Conservation (phyloP, 2,113 vertebrate species). For the Nymphicus hollandicus region DNA sequence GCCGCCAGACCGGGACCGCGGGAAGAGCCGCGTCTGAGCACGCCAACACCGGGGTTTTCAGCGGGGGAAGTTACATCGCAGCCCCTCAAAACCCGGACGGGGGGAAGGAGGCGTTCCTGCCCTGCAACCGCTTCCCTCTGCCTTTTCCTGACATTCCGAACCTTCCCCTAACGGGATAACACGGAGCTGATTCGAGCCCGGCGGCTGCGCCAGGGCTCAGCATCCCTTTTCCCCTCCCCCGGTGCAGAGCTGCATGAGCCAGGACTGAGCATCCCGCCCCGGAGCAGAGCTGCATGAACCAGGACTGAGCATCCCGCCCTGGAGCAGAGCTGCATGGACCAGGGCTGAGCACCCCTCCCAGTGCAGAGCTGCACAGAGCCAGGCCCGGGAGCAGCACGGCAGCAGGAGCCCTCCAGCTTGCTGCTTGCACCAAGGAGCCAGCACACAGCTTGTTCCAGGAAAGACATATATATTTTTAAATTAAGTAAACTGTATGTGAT, state of each 20-base stretch:
- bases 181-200: not conserved
- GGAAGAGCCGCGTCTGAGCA: not conserved
- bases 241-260: not conserved
- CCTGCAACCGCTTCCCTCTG: not conserved
- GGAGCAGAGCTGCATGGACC: too few species aligned
- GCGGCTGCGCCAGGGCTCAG: not conserved
- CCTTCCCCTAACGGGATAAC: not conserved
- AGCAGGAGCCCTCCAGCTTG: not conserved
- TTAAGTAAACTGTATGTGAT: constrained; percentile 9
- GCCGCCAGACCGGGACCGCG: not conserved
- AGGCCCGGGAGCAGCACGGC: not conserved
- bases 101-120: not conserved
- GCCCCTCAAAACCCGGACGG: not conserved
- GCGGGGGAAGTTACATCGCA: not conserved
- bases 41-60: not conserved
- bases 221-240: too few species aligned
- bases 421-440: not conserved
- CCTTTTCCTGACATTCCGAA: not conserved
- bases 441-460: not conserved
- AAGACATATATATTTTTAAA: not conserved
- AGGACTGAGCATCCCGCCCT: not conserved
- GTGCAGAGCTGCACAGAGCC: not conserved
- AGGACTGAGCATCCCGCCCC: not conserved
- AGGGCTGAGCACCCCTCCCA: not conserved
- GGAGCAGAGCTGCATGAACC: not conserved